Base-by-base conservation (phyloP, 2,888 invertebrate species). In the Furcula furcula region DNA sequence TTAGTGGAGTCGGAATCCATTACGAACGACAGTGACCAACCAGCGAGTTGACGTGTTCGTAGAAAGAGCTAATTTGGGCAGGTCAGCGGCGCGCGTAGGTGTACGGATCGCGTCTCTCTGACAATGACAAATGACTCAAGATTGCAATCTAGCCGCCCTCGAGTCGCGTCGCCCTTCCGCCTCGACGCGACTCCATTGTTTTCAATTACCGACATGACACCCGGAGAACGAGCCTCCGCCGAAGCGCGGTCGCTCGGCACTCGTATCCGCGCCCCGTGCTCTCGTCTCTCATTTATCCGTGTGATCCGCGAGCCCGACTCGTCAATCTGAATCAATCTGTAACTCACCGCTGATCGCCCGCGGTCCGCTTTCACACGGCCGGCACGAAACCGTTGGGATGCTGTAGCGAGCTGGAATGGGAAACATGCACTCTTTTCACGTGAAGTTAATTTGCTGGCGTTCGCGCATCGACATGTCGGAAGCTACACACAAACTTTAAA, bases 51-150 rank as follows among this genome's bases (percentile, higher is more conserved):
- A 48, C 36, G 45, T 46, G 40, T 43, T 49, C 19, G 45, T 43
- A 46, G 46, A 40, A 48, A 65, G 55, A 74, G 72, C 68, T 78
- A 81, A 85, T 83, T 85, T 81, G 68, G 76, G 69, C 69, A 77
- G 82, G 80, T 81, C 81, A 80, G 65, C 62, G 49, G 55, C 42
- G 53, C 46, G 63, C 67, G 82, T 79, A 79, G 82, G 81, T 74
- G 78, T 72, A 59, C 61, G 66, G 65, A 63, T 66, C 65, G 67
- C 74, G 70, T 67, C 76, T 68, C 64, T 61, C 49, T 91, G 93
- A 93, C 93, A 92, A 91, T 93, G 93, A 93, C 93, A 93, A 93
- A 93, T 93, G 93, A 92, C 87, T 81, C 85, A 82, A 92, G 93
- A 93, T 93, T 92, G 91, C 90, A 91, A 93, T 93, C 93, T 92